These are phyloP conservation scores for Boloria selene DNA, from an alignment of 2,888 invertebrate genomes.

Conservation along the genomic window DNA sequence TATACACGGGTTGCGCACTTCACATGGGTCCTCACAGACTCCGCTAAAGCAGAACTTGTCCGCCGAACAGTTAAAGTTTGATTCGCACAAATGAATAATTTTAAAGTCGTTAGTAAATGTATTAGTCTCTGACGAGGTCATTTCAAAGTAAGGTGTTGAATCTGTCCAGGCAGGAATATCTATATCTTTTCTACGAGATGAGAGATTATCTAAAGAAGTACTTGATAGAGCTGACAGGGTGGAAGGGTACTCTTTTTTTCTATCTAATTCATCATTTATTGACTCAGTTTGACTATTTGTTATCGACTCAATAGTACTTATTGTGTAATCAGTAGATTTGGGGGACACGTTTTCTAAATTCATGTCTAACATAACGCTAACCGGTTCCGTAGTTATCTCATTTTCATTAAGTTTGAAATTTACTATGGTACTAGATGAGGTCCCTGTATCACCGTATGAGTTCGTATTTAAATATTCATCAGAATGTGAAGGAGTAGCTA, in stretches of 20 bases:
- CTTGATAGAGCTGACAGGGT: slow-evolving; percentile 44
- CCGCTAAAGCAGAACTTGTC: slow-evolving; percentile 84
- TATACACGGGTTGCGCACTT: slow-evolving; percentile 78
- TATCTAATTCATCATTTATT: slow-evolving; percentile 1
- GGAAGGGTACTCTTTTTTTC: slow-evolving; percentile 21
- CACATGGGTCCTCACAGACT: slow-evolving; percentile 85
- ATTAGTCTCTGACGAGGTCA: slow-evolving; percentile 65
- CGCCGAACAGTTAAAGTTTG: slow-evolving; percentile 84
- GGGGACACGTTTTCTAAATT: not conserved
- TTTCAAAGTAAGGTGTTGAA: slow-evolving; percentile 61
- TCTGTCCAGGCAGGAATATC: slow-evolving; percentile 77
- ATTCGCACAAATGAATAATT: slow-evolving; percentile 78
- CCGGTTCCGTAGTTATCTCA: not conserved
- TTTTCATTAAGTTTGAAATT: not conserved
- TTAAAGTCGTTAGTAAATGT: slow-evolving; percentile 49
- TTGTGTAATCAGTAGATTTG: slow-evolving; percentile 6
- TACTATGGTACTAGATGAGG: too few species aligned
- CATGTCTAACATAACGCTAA: not conserved
- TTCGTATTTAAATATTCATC: too few species aligned
- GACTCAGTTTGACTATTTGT: slow-evolving; percentile 7
- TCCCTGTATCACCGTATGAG: too few species aligned
- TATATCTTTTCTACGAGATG: slow-evolving; percentile 70
- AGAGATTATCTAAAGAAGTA: slow-evolving; percentile 69
- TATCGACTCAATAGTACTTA: slow-evolving; percentile 9
- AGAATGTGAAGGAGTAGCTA: too few species aligned